Percentiles rank a stretch among this genome's conserved stretches.
Evolutionary conservation across 2,797 vertebrate species (phyloP).

Genomic region (Phaenicophaeus curvirostris): DNA sequence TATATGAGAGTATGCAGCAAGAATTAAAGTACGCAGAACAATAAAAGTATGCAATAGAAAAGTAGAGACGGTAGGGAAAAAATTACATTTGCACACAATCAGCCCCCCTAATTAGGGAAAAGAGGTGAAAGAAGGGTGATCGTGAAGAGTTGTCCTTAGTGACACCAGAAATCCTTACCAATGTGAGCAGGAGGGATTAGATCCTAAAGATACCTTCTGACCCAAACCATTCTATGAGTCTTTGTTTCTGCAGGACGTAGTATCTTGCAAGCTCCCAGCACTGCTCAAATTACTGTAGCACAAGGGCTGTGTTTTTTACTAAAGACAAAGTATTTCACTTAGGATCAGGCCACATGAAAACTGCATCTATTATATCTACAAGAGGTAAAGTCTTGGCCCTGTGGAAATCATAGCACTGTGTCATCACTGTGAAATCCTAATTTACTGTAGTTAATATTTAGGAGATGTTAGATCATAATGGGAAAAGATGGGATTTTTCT

Average conservation of each 20-base stretch:
- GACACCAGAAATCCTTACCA: background rate
- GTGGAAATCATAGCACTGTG: background rate
- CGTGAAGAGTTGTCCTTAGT: background rate
- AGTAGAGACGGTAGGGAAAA: background rate
- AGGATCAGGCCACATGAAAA: background rate
- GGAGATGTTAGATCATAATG: background rate
- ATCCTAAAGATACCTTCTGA: no score
- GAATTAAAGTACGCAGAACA: background rate
- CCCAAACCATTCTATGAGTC: no score
- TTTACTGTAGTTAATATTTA: background rate
- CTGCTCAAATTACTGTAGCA: fast-evolving
- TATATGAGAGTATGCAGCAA: background rate
- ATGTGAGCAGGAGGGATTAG: background rate
- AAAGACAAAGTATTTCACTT: background rate
- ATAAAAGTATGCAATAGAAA: background rate
- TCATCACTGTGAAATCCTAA: background rate
- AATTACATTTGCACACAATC: background rate
- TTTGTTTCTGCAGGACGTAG: background rate
- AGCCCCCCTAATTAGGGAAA: background rate
- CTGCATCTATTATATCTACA: background rate
- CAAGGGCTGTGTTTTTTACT: background rate
- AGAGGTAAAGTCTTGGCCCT: background rate
- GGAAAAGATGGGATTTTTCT: background rate
- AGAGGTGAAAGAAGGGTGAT: background rate
- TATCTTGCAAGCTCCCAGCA: background rate